Base-by-base conservation (phyloP, 2,113 vertebrate genomes). In the Silurus meridionalis region DNA sequence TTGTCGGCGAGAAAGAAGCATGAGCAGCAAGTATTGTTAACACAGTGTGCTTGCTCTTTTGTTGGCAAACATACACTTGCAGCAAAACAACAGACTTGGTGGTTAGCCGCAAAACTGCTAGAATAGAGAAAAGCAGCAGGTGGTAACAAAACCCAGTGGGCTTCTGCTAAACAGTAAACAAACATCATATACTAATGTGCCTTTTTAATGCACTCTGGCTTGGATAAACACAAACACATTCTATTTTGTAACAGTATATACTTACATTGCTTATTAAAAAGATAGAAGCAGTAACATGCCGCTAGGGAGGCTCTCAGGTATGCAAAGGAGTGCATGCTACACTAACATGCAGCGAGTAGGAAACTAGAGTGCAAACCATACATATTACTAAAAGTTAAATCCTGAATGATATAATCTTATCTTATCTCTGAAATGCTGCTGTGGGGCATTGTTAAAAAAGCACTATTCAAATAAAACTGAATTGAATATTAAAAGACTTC, bases 111-210 rank as follows among this genome's bases (percentile, higher is more conserved):
- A 79, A 14, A 28, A 57, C 75, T 58, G 75, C 55, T 79, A 23
- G 9, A 58, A 58, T 53, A 58, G 75, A 9, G 75, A 58, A 78
- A 78, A 55, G 4, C 53, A 79, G 53, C 53, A 79, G 53, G 75
- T 57, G 53, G n/a, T 79, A 79, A 79, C 7, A 79, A 79, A 57
- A 15, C 75, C 15, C n/a, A 55, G 23, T 55, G 52, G 13, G 50
- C 23, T 78, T 25, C 23, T 55, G 52, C 53, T 79, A 23, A 57
- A 79, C n/a, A 79, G 53, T 79, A 79, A 57, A 79, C 53, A 79
- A 79, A 57, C 11, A 28, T 55, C 23, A 28, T 23, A 25, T 78
- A 78, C 0, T 28, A 55, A 17, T 57, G 52, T 28, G 23, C 6
- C 23, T 55, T 9, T 25, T 5, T 78, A 17, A 25, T 9, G 19